Percentiles rank a stretch among this genome's conserved stretches.
phyloP scores from a whole-genome alignment of 2,888 invertebrate species.

The Fragum whitleyi region DNA sequence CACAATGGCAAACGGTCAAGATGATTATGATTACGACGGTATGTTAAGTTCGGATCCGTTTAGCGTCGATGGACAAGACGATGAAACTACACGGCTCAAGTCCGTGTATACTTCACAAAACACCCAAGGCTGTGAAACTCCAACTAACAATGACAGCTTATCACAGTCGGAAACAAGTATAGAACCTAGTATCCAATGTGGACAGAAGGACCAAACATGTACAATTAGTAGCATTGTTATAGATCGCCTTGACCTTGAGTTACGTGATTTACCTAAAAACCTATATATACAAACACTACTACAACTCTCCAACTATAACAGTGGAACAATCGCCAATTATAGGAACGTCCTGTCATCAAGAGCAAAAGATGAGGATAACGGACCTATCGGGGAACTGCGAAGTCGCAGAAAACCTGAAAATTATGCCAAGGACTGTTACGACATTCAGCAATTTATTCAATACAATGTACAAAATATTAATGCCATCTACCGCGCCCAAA shows the following conservation, averaged over 20 bases:
- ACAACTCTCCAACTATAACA: background rate
- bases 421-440: background rate
- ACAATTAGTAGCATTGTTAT: background rate
- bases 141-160: background rate
- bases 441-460: background rate
- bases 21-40: constrained; percentile 6
- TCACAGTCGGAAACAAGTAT: background rate
- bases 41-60: background rate
- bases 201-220: background rate
- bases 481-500: background rate
- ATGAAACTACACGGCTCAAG: background rate
- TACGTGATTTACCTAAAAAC: background rate
- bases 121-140: background rate
- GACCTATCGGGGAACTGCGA: background rate
- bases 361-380: constrained; percentile 2
- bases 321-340: background rate
- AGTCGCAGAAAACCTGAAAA: background rate
- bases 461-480: background rate
- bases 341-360: background rate
- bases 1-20: constrained; percentile 5
- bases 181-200: background rate
- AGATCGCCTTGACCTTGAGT: background rate
- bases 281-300: background rate
- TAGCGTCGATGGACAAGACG: background rate
- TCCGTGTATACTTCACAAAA: background rate